Conservation (phyloP, 2,888 invertebrate species). For the Dusona sp. region DNA sequence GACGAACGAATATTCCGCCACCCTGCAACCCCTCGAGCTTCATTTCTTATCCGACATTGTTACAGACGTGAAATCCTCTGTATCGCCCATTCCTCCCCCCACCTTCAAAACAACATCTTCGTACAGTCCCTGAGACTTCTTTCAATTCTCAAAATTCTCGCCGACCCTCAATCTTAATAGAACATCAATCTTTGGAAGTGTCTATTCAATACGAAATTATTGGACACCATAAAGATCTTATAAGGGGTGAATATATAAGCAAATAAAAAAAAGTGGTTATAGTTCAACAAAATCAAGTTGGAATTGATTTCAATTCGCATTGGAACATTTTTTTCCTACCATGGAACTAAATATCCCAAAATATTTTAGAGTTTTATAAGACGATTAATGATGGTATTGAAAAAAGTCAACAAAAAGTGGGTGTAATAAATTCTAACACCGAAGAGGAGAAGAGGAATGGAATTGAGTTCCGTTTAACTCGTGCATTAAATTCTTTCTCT, state of each 20-base stretch:
- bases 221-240: background rate
- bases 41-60: conserved; percentile 83
- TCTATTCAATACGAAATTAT: background rate
- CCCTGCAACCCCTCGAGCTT: conserved; percentile 75
- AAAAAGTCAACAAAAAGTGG: background rate
- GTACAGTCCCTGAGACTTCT: conserved; percentile 37
- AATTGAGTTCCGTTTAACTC: background rate
- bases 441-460: no score
- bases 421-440: background rate
- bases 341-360: background rate
- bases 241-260: background rate
- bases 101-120: conserved; percentile 57
- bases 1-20: conserved; percentile 55
- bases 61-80: conserved; percentile 77
- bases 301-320: background rate
- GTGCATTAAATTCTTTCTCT: background rate
- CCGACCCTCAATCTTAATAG: background rate
- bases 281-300: background rate
- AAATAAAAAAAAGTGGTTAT: background rate
- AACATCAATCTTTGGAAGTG: background rate
- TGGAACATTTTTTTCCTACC: background rate
- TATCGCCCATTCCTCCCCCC: conserved; percentile 66
- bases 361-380: background rate
- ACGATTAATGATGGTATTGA: background rate
- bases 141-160: background rate